Base-by-base conservation (phyloP, 2,113 vertebrate species). In the Proterorhinus semilunaris region DNA sequence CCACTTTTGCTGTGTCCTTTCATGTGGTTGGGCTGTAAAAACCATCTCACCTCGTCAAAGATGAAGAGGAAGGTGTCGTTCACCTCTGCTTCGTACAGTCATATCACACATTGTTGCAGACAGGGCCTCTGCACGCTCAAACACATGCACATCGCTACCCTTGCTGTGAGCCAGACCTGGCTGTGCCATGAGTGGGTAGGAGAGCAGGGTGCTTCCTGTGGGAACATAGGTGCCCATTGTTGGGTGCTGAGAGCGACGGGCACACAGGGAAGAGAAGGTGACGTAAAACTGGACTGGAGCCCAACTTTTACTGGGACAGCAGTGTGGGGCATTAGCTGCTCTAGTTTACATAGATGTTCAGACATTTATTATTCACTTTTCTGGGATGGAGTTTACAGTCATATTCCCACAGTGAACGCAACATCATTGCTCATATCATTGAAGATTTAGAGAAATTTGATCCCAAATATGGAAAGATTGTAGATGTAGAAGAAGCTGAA, bases 191-290 rank as follows among this genome's bases (percentile, higher is more conserved):
- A 8, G 58, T 61, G 58, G 58, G 42, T 44, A 42, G 58, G 87
- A 84, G 80, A 78, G 74, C 71, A 53, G 76, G 66, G 73, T 86
- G 83, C 69, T 83, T 78, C 82, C 87, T 89, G 83, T 92, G 90
- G 89, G 87, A 92, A 92, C 91, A 92, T 90, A 92, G 91, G 89
- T 91, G 87, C 82, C 87, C 85, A 90, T 91, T 93, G 92, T 93
- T 91, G 74, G 82, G 78, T 75, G 62, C 62, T 84, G 73, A 67
- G 61, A 66, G 78, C 9, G 62, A 45, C 3, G 6, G 16, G 69
- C 62, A 71, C 78, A 82, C 78, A 72, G 67, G 68, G 42, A 13
- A 55, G 66, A 72, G 81, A n/a, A 58, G 71, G 80, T 88, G 88
- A 86, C 52, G 72, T 76, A 80, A 80, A 90, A 78, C 81, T 90